Evolutionary conservation across 2,113 vertebrate genomes (phyloP), one percentile per base, ranked within the genome.

Genomic region (Candoia aspera): DNA sequence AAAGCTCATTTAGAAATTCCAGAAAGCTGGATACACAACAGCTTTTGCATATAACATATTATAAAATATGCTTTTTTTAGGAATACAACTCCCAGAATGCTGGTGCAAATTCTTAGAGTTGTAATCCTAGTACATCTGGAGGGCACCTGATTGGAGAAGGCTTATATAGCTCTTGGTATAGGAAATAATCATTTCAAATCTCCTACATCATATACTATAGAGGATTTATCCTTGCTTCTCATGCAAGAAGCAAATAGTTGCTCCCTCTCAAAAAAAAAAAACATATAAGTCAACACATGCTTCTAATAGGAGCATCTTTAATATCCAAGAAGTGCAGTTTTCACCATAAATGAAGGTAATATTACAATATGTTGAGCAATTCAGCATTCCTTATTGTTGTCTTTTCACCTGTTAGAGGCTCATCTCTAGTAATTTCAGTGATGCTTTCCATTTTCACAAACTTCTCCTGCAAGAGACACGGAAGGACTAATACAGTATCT

Each of bases 381-480:
- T 19, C n/a, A 87, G 19, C 13, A 55, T 53, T 26, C 17, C 49
- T 26, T 46, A 29, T 54, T 54, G 21, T 54, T 42, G 37, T 79
- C 33, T 9, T 79, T 79, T 42, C 86, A 87, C n/a, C 49, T 54
- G 55, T 21, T 37, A 58, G 55, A 49, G 59, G 46, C 8, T 33
- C 33, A 33, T 26, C 68, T 46, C 23, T 46, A 8, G 37, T 84
- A 8, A 95, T 90, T 87, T 91, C 90, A 83, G 23, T 11, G 84
- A 8, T 26, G 23, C 46, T 46, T 10, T 84, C 46, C 26, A 17
- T 84, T 29, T 53, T 26, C 53, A 10, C 24, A 10, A 26, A 10
- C 23, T 84, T 84, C 84, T 84, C 9, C 3, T 17, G 3, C 15
- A 83, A 33, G 73, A 83, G 73, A 3, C 73, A 49, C 24, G 46